These are phyloP conservation scores for Drosophila bifasciata DNA, from an alignment of 1,140 invertebrate species.

Conservation along the genomic window DNA sequence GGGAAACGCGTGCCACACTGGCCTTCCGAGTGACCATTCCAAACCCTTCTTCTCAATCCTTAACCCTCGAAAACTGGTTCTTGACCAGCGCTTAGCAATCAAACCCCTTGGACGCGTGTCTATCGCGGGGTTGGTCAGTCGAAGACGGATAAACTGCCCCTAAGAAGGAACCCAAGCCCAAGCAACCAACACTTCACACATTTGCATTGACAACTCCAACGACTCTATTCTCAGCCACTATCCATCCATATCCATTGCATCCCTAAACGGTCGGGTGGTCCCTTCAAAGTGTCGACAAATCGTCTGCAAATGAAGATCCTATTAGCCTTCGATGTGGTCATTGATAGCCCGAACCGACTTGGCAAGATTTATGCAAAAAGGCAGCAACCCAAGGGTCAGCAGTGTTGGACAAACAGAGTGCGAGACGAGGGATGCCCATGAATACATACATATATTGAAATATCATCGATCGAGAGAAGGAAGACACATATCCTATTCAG, in stretches of 20 bases:
- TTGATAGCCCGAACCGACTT: conserved; percentile 15
- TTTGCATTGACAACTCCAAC: conserved; percentile 57
- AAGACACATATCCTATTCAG: conserved; percentile 5
- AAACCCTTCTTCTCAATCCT: conserved; percentile 32
- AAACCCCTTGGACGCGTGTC: conserved; percentile 63
- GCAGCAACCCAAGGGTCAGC: conserved; percentile 27
- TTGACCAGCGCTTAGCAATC: conserved; percentile 53
- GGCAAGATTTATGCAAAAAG: conserved; percentile 41
- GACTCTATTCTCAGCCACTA: conserved; percentile 36
- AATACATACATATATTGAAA: conserved; percentile 53
- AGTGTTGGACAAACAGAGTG: conserved; percentile 11
- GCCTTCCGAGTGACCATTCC: conserved; percentile 47
- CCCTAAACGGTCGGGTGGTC: conserved; percentile 22
- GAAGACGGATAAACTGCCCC: conserved; percentile 33
- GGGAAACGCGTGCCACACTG: conserved; percentile 50
- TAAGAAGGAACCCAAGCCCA: conserved; percentile 3
- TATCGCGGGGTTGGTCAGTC: conserved; percentile 50
- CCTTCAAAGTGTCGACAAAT: conserved; percentile 47
- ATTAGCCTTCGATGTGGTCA: conserved; percentile 56
- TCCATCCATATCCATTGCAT: conserved; percentile 26
- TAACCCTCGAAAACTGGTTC: conserved; percentile 52
- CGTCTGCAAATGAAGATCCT: conserved; percentile 43
- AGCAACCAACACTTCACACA: conserved; percentile 41
- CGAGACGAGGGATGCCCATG: conserved; percentile 8
- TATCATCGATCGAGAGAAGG: conserved; percentile 31